Percentiles rank a stretch among this genome's conserved stretches.
These are phyloP conservation scores for Sympetrum striolatum DNA, from an alignment of 2,888 invertebrate species.

Conservation along the genomic window DNA sequence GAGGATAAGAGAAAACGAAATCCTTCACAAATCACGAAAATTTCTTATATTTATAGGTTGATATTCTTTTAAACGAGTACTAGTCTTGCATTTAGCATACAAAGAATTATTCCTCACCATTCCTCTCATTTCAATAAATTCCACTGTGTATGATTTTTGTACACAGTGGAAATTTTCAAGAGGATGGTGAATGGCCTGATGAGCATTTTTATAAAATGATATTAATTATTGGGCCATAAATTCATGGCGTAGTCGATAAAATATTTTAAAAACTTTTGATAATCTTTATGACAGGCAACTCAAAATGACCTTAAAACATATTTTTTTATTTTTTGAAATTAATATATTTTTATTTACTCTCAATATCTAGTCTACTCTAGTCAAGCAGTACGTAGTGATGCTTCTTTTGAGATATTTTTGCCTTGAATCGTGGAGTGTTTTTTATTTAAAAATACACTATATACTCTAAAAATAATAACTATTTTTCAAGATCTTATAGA, in stretches of 20 bases:
- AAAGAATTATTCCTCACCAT: not conserved
- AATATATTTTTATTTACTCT: conserved; percentile 29
- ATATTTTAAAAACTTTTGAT: conserved; percentile 30
- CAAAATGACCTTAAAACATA: not conserved
- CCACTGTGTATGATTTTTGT: conserved; percentile 3
- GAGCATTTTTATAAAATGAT: conserved; percentile 27
- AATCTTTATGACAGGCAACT: conserved; percentile 3
- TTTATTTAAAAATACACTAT: not conserved
- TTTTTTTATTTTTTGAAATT: not conserved
- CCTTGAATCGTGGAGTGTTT: not conserved
- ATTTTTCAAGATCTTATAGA: conserved; percentile 17
- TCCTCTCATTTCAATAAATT: not conserved
- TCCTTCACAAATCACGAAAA: not conserved
- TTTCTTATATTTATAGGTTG: conserved; percentile 21
- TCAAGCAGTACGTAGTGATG: not conserved
- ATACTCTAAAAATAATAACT: not conserved
- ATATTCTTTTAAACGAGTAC: conserved; percentile 10
- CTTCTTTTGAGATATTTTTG: not conserved
- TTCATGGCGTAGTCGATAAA: not conserved
- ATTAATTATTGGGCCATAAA: not conserved
- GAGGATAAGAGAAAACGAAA: not conserved
- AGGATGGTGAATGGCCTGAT: not conserved
- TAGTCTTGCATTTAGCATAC: not conserved
- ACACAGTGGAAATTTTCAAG: not conserved
- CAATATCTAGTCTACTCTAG: conserved; percentile 11